A percentile compares a stretch with the other conserved stretches of the same genome.
phyloP scores from a whole-genome alignment of 2,888 invertebrate species.

The Aricia artaxerxes region DNA sequence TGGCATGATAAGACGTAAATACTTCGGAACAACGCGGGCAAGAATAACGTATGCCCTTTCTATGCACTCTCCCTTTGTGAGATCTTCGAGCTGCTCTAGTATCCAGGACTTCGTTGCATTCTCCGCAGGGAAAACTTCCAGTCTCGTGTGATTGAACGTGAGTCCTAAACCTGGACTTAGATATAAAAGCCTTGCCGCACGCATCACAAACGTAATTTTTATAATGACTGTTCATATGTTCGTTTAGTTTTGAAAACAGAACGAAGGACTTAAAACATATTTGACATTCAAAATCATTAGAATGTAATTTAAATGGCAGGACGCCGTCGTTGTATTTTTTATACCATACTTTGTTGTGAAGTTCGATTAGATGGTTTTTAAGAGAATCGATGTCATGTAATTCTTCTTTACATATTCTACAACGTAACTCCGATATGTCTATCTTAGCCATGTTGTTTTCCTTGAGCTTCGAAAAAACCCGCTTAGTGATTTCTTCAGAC shows the following conservation, averaged over 20 bases:
- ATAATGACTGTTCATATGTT: slow-evolving; percentile 71
- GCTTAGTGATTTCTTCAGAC: slow-evolving; percentile 55
- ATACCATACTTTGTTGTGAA: slow-evolving; percentile 55
- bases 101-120: slow-evolving; percentile 58
- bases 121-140: slow-evolving; percentile 64
- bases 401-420: slow-evolving; percentile 56
- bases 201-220: slow-evolving; percentile 68
- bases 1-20: slow-evolving; percentile 62
- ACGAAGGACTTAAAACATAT: slow-evolving; percentile 55
- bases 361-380: slow-evolving; percentile 57
- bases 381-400: slow-evolving; percentile 54
- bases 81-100: slow-evolving; percentile 61
- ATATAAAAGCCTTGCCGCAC: slow-evolving; percentile 69
- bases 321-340: slow-evolving; percentile 65
- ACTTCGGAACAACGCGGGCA: slow-evolving; percentile 67
- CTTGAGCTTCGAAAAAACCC: slow-evolving; percentile 63
- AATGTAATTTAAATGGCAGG: slow-evolving; percentile 64
- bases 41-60: slow-evolving; percentile 61
- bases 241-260: slow-evolving; percentile 64
- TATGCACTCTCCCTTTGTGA: slow-evolving; percentile 61
- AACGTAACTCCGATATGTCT: slow-evolving; percentile 61
- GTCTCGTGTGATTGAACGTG: slow-evolving; percentile 67
- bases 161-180: slow-evolving; percentile 64
- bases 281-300: slow-evolving; percentile 60
- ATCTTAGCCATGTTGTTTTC: slow-evolving; percentile 75